Percentiles rank a stretch among this genome's conserved stretches.
Conservation (phyloP, 35 echinoderm and acorn worm species). For the Ophiothrix spiculata region DNA sequence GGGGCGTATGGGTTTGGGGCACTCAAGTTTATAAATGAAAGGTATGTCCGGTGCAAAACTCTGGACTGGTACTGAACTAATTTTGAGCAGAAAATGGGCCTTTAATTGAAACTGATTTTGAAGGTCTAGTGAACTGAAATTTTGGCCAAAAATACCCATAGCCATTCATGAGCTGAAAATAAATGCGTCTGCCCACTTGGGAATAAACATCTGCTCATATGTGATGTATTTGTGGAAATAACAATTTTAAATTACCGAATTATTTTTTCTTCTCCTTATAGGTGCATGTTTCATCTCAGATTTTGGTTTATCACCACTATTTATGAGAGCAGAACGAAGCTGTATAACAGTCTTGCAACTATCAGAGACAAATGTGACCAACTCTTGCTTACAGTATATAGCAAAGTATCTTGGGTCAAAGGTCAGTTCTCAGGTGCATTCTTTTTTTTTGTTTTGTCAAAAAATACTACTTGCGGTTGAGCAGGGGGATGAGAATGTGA, state of each 20-base stretch:
- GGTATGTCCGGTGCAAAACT: background rate
- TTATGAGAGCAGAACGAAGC: slow-evolving; percentile 16
- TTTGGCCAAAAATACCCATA: no score
- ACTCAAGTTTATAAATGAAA: no score
- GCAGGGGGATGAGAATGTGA: background rate
- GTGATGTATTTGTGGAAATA: background rate
- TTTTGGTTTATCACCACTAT: slow-evolving; percentile 20
- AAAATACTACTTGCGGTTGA: background rate
- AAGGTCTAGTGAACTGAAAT: no score
- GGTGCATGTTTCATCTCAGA: slow-evolving; percentile 39
- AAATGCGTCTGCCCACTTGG: background rate
- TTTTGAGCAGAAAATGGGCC: background rate
- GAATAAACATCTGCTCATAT: background rate
- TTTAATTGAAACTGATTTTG: no score
- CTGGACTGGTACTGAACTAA: background rate
- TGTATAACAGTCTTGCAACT: slow-evolving; percentile 17
- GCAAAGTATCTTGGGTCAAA: slow-evolving; percentile 35
- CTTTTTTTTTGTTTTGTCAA: no score
- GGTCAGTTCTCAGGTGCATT: background rate
- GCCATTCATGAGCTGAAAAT: background rate
- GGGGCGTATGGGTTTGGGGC: no score
- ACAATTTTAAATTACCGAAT: background rate
- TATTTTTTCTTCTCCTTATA: background rate
- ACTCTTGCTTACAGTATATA: slow-evolving; percentile 27
- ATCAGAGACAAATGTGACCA: slow-evolving; percentile 35